Evolutionary conservation across 2,888 invertebrate species (phyloP).

Genomic region (Kuschelorhynchus macadamiae): DNA sequence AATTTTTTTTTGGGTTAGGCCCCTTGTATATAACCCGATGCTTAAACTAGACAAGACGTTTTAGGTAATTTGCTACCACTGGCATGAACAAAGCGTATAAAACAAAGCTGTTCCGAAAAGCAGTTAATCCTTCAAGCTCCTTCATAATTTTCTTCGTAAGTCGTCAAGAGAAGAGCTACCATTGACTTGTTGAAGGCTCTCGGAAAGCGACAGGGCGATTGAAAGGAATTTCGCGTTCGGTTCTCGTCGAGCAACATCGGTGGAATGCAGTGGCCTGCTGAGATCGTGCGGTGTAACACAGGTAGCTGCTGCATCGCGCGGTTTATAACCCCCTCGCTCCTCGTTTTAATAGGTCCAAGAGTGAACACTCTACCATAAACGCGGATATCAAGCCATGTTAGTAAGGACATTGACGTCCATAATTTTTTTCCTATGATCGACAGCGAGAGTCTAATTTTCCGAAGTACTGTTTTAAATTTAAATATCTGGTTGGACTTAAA

Average conservation of each 20-base stretch:
- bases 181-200: slow-evolving; percentile 34
- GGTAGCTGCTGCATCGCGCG: slow-evolving; percentile 61
- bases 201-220: slow-evolving; percentile 20
- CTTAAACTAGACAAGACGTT: too few species aligned
- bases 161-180: slow-evolving; percentile 13
- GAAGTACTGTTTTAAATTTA: too few species aligned
- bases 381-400: slow-evolving; percentile 37
- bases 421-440: slow-evolving; percentile 15
- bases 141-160: neutral
- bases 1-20: too few species aligned
- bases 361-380: slow-evolving; percentile 42
- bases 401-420: slow-evolving; percentile 35
- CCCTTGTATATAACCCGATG: too few species aligned
- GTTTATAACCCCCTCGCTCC: slow-evolving; percentile 51
- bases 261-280: slow-evolving; percentile 67
- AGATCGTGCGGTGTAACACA: slow-evolving; percentile 65
- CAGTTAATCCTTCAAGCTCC: neutral
- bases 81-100: too few species aligned
- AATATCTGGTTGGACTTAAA: too few species aligned
- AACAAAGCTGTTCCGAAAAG: too few species aligned
- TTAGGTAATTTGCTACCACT: too few species aligned
- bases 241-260: slow-evolving; percentile 66
- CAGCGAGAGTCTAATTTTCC: too few species aligned
- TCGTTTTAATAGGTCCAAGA: slow-evolving; percentile 36
- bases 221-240: slow-evolving; percentile 59